Base-by-base conservation (phyloP, 2,113 vertebrate species). In the Pachypanchax playfairii region DNA sequence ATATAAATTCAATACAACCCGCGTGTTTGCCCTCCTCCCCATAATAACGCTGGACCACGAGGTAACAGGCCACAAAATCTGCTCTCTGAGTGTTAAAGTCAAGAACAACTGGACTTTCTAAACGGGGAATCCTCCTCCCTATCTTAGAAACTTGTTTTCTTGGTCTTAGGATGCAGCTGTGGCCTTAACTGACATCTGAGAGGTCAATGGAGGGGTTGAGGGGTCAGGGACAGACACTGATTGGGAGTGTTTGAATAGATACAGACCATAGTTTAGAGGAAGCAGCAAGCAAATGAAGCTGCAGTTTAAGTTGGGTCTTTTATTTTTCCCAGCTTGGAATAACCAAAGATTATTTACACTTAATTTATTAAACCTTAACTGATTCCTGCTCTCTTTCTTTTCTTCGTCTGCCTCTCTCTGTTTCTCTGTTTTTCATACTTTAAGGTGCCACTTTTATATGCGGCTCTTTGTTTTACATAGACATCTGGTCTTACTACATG, bases 101-200 rank as follows among this genome's bases (percentile, higher is more conserved):
- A 8, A 11, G 43, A 46, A 54, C 28, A 21, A 48, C 28, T 29
- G 22, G 49, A 55, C 14, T 69, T 65, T 50, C 43, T 20, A 5
- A 68, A 79, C 61, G 33, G 2, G 59, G 59, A 64, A 33, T n/a
- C 2, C 11, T 35, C 25, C 6, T 46, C 36, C 4, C 59, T 50
- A 33, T 31, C 50, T 70, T 57, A 33, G 31, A 13, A 51, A 17
- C 51, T 48, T 66, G 50, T 38, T 59, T 52, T 25, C 65, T 73
- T 50, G 46, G 65, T 66, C 18, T 60, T 54, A 63, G 60, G 75
- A 86, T 75, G 76, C 88, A 91, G 89, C 87, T 89, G 86, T 80
- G 75, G 63, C 69, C 74, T 69, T 38, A 52, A 44, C 55, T 85
- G 75, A 88, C 56, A 42, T 67, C 36, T 14, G 46, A 31, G 31